Evolutionary conservation across 2,888 invertebrate species (phyloP).

Genomic region (Onthophagus sagittarius): DNA sequence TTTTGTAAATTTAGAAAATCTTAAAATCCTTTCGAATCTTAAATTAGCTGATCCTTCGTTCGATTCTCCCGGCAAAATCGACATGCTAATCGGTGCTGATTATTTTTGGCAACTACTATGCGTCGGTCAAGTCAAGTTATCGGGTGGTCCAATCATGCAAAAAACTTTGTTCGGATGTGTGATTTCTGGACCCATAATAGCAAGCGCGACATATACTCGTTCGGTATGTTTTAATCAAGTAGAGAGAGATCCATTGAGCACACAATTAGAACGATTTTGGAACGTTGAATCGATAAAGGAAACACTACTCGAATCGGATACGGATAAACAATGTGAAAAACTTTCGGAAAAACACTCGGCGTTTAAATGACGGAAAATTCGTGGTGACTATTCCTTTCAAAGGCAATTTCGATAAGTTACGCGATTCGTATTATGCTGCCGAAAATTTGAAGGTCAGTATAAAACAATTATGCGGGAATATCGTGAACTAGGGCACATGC

Average conservation of each 20-base stretch:
- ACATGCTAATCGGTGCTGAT: conserved; percentile 12
- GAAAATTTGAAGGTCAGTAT: neutral
- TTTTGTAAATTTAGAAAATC: neutral
- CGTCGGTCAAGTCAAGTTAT: conserved; percentile 5
- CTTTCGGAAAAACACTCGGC: conserved; percentile 2
- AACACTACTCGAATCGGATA: neutral
- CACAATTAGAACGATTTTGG: conserved; percentile 11
- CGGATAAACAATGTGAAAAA: neutral
- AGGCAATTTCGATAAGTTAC: neutral
- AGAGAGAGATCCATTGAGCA: neutral
- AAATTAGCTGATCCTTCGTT: conserved; percentile 5
- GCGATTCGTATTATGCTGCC: conserved; percentile 13
- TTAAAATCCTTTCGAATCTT: conserved; percentile 2
- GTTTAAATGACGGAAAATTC: neutral
- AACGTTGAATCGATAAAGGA: conserved; percentile 4
- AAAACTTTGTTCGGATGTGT: conserved; percentile 16
- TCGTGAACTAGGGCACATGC: neutral
- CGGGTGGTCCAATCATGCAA: conserved; percentile 10
- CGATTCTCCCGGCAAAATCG: neutral
- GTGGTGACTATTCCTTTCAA: conserved; percentile 9
- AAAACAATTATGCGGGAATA: neutral
- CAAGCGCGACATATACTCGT: neutral
- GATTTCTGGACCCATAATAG: conserved; percentile 4
- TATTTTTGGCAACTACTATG: neutral
- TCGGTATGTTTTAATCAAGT: neutral